These are phyloP conservation scores for Taeniopygia guttata DNA, from an alignment of 2,797 vertebrate genomes.

Conservation along the genomic window DNA sequence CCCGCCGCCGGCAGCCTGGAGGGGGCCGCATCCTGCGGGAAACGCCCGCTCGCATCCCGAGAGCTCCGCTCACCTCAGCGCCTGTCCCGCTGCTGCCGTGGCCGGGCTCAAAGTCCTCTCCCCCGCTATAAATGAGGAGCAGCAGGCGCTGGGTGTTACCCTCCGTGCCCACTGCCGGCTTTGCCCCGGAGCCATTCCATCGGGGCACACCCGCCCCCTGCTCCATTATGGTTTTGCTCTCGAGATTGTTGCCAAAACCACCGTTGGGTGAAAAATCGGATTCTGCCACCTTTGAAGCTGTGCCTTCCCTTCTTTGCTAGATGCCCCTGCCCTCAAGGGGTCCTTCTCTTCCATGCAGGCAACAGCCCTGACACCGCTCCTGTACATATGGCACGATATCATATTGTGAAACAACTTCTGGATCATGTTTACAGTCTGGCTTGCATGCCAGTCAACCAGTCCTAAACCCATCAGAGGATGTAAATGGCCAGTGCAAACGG, in stretches of 20 bases:
- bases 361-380: neutral
- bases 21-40: too few relatives aligned
- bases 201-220: neutral
- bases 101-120: neutral
- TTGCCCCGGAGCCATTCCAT: too few relatives aligned
- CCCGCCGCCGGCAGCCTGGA: too few relatives aligned
- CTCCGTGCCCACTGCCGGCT: neutral
- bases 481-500: neutral
- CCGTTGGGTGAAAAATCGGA: neutral
- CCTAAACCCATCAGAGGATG: neutral
- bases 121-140: neutral
- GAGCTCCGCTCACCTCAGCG: too few relatives aligned
- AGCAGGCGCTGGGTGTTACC: neutral
- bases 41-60: too few relatives aligned
- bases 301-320: neutral
- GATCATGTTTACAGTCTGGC: neutral
- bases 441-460: constrained; percentile 30
- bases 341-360: neutral
- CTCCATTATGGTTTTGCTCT: neutral
- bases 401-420: neutral
- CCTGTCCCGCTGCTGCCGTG: too few relatives aligned
- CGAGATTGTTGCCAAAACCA: neutral
- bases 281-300: neutral
- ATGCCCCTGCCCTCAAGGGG: too few relatives aligned
- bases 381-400: neutral